These are phyloP conservation scores for Larimichthys crocea DNA, from an alignment of 2,113 vertebrate species.

Conservation along the genomic window DNA sequence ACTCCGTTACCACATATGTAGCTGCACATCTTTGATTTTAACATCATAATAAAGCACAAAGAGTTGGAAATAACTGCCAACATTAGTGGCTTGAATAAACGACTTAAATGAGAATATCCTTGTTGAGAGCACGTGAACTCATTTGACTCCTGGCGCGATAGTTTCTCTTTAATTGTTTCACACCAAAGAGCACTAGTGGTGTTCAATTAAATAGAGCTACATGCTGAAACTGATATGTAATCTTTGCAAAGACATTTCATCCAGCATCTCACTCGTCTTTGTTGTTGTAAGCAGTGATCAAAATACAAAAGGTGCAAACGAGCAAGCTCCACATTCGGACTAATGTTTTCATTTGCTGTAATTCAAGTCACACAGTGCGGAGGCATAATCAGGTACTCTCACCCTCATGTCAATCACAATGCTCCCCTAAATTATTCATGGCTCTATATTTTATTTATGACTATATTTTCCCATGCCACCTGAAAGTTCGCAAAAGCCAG, in stretches of 20 bases:
- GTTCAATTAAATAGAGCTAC: constrained; percentile 21
- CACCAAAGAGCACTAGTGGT: constrained; percentile 15
- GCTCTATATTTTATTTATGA: constrained; percentile 85
- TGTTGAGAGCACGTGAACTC: constrained; percentile 29
- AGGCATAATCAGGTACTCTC: constrained; percentile 82
- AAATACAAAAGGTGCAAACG: constrained; percentile 44
- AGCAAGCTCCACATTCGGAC: constrained; percentile 47
- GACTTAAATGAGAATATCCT: constrained; percentile 31
- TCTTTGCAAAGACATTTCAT: constrained; percentile 38
- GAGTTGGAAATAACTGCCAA: not conserved
- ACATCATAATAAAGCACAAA: constrained; percentile 5
- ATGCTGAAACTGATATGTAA: constrained; percentile 20
- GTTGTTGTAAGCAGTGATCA: constrained; percentile 62
- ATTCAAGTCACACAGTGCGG: constrained; percentile 78
- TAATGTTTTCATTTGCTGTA: constrained; percentile 74
- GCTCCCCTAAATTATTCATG: constrained; percentile 84
- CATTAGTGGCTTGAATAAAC: constrained; percentile 1
- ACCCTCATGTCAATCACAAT: constrained; percentile 84
- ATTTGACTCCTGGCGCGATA: constrained; percentile 13
- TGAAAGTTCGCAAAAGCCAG: constrained; percentile 80
- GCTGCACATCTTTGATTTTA: constrained; percentile 4
- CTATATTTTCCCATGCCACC: constrained; percentile 84
- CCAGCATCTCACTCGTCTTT: constrained; percentile 39
- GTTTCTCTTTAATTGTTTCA: not conserved
- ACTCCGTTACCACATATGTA: not conserved